Evolutionary conservation across 2,888 invertebrate species (phyloP), one percentile per base, ranked within the genome.

Genomic region (Neoaliturus tenellus): DNA sequence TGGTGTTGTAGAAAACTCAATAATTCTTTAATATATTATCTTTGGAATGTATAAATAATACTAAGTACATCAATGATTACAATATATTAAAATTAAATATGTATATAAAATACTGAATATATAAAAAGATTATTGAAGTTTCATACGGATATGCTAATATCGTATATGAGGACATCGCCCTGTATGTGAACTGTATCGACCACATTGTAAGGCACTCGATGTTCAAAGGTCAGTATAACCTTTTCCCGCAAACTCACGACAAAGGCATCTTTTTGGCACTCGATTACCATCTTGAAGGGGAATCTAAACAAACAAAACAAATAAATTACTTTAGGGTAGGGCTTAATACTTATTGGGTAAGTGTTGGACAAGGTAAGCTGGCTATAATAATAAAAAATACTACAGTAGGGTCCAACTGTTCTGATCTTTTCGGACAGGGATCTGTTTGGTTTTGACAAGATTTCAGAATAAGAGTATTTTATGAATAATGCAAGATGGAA

Each of bases 101-200:
- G 71, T 20, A 71, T 39, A 39, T 17, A 71, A 71, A 71, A 71
- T 23, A 8, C 33, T 67, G 33, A 10, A 67, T 33, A 12, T 33
- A 35, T 71, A 71, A 14, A 62, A 71, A 10, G n/a, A 71, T 6
- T 1, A 5, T 39, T 4, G 35, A n/a, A 23, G 23, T 39, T 71
- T 20, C 39, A 71, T 14, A 71, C 17, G 39, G n/a, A 4, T 33
- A 71, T 8, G 10, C 35, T 71, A 41, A 41, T 71, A 71, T 71
- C 71, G 39, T 71, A 39, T 39, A 71, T 71, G 17, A 33, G 25
- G 6, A 84, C 69, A 62, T 84, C 84, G 33, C 84, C 84, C 62
- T 84, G 39, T 20, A 84, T 58, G 55, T 81, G 58, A 20, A 84
- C 25, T 23, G 48, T 81, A n/a, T 35, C 14, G 3, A 44, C 48